Evolutionary conservation across 2,797 vertebrate genomes (phyloP), one percentile per base, ranked within the genome.

Genomic region (Enteromius fasciolatus): DNA sequence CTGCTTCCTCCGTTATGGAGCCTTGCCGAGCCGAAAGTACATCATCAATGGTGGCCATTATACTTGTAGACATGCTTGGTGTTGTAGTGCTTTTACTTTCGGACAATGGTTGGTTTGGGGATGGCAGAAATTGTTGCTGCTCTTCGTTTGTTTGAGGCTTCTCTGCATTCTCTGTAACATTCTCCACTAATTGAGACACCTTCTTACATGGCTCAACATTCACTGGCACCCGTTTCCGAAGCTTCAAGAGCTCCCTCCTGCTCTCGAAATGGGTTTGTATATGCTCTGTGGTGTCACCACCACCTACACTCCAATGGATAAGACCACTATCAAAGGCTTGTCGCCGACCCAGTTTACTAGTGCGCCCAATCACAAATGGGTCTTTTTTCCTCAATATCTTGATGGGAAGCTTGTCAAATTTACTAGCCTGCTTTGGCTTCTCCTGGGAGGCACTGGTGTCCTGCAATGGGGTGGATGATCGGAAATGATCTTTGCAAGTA

Each of bases 221-320:
- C 25, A 90, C 89, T 50, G 92, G 84, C 68, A 87, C 91, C 80
- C 87, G 92, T 92, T 96, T 96, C 76, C 94, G 93, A 89, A 90
- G 89, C 86, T 93, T 93, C 31, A 95, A 92, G 54, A 95, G 93
- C 86, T 96, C 94, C 72, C 87, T 92, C 86, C 94, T 96, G 91
- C 96, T 97, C 92, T 99, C 98, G 17, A 99, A 99, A 93, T 98
- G 97, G 87, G 98, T 99, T 92, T 99, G 98, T 90, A 99, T 99
- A 91, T 99, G 98, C 89, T 98, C 97, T 5, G 98, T 99, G 88
- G 97, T 98, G 89, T 99, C 98, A 0, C 98, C 98, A 5, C 98
- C 98, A 25, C 98, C 98, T 12, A 98, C 96, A 90, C 97, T 96
- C 98, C 98, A 99, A 94, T 99, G 98, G 89, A 97, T 92, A 85